These are phyloP conservation scores for Phymastichus coffea DNA, from an alignment of 1,140 invertebrate genomes.

Conservation along the genomic window DNA sequence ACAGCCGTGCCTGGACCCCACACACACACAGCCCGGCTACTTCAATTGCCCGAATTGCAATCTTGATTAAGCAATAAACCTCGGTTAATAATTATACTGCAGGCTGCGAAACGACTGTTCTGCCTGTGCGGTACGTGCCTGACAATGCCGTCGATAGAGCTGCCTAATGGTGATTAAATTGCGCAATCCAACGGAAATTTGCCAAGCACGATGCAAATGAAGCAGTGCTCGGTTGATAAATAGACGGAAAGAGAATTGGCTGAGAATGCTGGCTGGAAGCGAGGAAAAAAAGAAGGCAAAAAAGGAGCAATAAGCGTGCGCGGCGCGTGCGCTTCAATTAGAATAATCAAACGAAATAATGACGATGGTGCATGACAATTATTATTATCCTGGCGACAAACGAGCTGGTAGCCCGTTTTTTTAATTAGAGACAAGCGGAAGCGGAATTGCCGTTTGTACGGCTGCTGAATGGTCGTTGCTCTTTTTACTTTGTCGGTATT, in stretches of 20 bases:
- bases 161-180: too few species aligned
- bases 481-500: conserved; percentile 5
- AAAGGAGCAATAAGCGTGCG: too few species aligned
- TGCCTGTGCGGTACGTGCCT: too few species aligned
- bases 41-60: conserved; percentile 12
- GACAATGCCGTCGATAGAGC: too few species aligned
- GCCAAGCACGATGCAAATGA: too few species aligned
- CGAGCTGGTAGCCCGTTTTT: conserved; percentile 18
- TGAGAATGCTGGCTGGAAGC: too few species aligned
- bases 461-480: background rate
- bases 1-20: background rate
- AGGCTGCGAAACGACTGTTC: background rate
- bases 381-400: conserved; percentile 37
- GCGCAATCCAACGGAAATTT: too few species aligned
- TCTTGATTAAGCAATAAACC: conserved; percentile 24
- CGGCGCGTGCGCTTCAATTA: conserved; percentile 19
- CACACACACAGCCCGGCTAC: background rate
- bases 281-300: too few species aligned
- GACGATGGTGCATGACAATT: conserved; percentile 37
- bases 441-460: conserved; percentile 25
- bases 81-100: conserved; percentile 13
- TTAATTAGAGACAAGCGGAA: conserved; percentile 35
- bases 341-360: conserved; percentile 22
- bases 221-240: too few species aligned
- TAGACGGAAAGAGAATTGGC: too few species aligned